Evolutionary conservation across 2,888 invertebrate genomes (phyloP).

Genomic region (Drosophila barbarae): DNA sequence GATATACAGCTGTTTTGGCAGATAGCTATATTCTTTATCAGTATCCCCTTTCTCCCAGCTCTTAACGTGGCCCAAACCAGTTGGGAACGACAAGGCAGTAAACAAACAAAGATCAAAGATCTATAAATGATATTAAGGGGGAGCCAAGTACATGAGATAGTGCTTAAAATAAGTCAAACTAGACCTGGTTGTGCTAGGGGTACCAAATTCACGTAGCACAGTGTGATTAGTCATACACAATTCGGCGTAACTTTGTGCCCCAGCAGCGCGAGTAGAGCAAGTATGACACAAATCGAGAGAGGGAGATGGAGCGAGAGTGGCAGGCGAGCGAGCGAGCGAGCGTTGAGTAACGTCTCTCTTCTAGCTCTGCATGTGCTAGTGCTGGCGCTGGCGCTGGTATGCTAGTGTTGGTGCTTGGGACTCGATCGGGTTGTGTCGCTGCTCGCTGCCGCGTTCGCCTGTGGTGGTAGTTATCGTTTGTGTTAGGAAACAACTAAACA

Average conservation of each 20-base stretch:
- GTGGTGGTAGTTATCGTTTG: constrained; percentile 20
- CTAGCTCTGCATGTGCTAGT: constrained; percentile 11
- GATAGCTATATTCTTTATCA: constrained; percentile 1
- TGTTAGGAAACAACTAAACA: constrained; percentile 33
- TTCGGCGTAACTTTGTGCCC: constrained; percentile 17
- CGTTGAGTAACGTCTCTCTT: constrained; percentile 7
- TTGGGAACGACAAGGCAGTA: neutral
- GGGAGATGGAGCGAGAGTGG: neutral
- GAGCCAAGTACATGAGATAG: neutral
- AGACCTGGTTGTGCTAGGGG: constrained; percentile 1
- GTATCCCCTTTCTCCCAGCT: too few species aligned
- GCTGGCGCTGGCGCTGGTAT: neutral
- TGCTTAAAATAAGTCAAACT: constrained; percentile 5
- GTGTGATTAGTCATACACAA: constrained; percentile 26
- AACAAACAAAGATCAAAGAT: neutral
- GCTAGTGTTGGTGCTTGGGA: neutral
- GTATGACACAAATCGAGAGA: constrained; percentile 10
- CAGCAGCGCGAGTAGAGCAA: constrained; percentile 11
- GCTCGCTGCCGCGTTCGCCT: constrained; percentile 5
- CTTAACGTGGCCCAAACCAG: constrained; percentile 1
- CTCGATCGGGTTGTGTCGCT: constrained; percentile 25
- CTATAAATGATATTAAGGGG: neutral
- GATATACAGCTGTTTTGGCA: constrained; percentile 1
- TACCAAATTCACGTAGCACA: constrained; percentile 10
- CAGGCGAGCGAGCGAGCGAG: neutral